A percentile compares a stretch with the other conserved stretches of the same genome.
Evolutionary conservation across 2,888 invertebrate species (phyloP).

Genomic region (Chloroclystis v-ata): DNA sequence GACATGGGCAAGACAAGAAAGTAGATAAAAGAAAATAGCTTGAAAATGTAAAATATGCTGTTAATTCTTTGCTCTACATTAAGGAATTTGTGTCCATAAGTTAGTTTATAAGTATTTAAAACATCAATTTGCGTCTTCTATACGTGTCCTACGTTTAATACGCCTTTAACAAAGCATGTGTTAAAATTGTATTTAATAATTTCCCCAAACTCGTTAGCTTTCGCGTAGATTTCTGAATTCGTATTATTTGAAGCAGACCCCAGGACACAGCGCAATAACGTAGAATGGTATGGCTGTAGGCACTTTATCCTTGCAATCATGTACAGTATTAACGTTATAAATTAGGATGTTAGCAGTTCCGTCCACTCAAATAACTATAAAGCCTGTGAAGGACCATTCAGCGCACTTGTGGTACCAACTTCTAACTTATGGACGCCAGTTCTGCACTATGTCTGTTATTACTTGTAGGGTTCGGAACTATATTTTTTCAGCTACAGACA

Average conservation of each 20-base stretch:
- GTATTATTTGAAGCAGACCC: not conserved
- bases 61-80: too few species aligned
- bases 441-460: constrained; percentile 34
- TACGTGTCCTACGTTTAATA: too few species aligned
- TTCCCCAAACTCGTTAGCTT: too few species aligned
- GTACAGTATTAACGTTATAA: constrained; percentile 72
- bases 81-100: too few species aligned
- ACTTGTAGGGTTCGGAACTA: not conserved
- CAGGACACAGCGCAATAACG: constrained; percentile 1
- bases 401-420: constrained; percentile 52
- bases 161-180: too few species aligned
- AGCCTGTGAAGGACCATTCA: constrained; percentile 52
- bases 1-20: constrained; percentile 1
- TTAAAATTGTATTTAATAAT: too few species aligned
- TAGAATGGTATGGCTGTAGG: not conserved
- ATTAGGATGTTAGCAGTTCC: constrained; percentile 68
- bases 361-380: constrained; percentile 74
- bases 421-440: constrained; percentile 22
- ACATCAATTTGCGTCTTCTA: too few species aligned
- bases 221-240: too few species aligned
- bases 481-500: too few species aligned
- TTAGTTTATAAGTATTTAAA: too few species aligned
- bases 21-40: not conserved
- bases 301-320: constrained; percentile 43
- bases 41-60: too few species aligned